These are phyloP conservation scores for Agriopis marginaria DNA, from an alignment of 2,888 invertebrate genomes.

Conservation along the genomic window DNA sequence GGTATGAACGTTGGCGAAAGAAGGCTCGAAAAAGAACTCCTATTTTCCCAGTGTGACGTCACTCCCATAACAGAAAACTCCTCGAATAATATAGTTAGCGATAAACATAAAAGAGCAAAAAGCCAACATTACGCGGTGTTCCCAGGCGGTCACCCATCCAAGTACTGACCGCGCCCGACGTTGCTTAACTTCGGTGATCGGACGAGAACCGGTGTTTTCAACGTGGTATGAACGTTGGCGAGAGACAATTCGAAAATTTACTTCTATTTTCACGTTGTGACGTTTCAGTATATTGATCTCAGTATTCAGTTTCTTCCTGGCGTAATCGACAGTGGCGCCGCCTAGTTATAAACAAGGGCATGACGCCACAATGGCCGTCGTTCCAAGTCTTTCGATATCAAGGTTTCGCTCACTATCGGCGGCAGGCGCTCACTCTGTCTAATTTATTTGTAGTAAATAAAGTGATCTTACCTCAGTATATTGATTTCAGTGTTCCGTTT, in stretches of 20 bases:
- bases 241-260: conserved; percentile 13
- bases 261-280: no score
- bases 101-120: conserved; percentile 47
- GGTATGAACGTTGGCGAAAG: conserved; percentile 47
- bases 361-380: not conserved
- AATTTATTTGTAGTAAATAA: not conserved
- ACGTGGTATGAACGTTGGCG: conserved; percentile 72
- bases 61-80: no score
- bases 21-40: not conserved
- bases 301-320: not conserved
- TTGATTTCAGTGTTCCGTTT: conserved; percentile 76
- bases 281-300: not conserved
- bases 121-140: conserved; percentile 67
- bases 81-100: no score
- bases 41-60: not conserved
- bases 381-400: not conserved
- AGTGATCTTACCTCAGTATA: conserved; percentile 68
- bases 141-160: conserved; percentile 81
- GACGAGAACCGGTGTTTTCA: conserved; percentile 81
- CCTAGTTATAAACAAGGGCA: not conserved
- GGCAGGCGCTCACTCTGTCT: no score
- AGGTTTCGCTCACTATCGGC: not conserved
- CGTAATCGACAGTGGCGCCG: not conserved
- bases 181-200: conserved; percentile 81
- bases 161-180: conserved; percentile 78